These are phyloP conservation scores for Mus spicilegus DNA, from an alignment of 2,113 vertebrate species.

Conservation along the genomic window DNA sequence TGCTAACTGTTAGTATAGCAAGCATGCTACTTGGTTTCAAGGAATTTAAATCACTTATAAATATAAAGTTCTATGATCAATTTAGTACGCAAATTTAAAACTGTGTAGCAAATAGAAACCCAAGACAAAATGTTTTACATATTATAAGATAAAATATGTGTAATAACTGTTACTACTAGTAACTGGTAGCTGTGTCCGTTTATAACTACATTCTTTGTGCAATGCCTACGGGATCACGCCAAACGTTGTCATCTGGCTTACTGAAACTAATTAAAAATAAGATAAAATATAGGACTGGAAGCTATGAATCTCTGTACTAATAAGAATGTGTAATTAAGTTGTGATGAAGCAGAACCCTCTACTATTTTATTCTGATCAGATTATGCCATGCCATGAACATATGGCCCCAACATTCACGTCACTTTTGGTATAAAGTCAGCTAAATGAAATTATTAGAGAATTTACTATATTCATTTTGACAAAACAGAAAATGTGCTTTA, in stretches of 20 bases:
- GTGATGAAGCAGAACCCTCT: conserved; percentile 50
- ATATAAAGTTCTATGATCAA: neutral
- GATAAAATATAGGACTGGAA: conserved; percentile 44
- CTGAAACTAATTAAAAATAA: conserved; percentile 52
- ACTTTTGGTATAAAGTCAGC: conserved; percentile 12
- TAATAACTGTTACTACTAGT: conserved; percentile 51
- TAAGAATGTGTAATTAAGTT: conserved; percentile 64
- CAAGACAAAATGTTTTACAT: conserved; percentile 9
- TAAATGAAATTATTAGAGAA: conserved; percentile 27
- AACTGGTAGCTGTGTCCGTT: neutral
- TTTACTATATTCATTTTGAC: conserved; percentile 13
- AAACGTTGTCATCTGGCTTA: conserved; percentile 42
- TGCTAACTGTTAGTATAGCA: neutral
- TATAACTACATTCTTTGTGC: neutral
- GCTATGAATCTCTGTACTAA: conserved; percentile 38
- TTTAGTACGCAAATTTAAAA: conserved; percentile 46
- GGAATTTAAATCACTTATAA: conserved; percentile 34
- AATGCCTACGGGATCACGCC: neutral
- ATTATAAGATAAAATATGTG: conserved; percentile 25
- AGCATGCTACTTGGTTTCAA: neutral
- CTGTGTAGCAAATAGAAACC: neutral
- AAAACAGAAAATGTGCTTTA: conserved; percentile 24
- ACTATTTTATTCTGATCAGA: conserved; percentile 62
- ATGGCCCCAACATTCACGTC: conserved; percentile 49
- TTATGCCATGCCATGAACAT: conserved; percentile 68